phyloP scores from a whole-genome alignment of 2,113 vertebrate species.

The Globicephala melas region DNA sequence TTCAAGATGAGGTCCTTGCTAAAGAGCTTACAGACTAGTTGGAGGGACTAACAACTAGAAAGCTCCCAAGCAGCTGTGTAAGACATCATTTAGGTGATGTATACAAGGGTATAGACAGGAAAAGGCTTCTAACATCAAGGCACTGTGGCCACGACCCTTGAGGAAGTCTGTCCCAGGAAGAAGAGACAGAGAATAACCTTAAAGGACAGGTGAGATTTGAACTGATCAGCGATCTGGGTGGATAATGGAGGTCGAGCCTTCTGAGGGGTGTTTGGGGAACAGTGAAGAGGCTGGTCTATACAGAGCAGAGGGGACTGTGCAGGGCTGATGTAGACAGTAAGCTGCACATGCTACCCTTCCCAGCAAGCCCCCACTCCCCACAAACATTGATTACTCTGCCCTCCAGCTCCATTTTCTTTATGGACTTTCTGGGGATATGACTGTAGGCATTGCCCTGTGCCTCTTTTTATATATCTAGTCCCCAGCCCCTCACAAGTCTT shows the following conservation, averaged over 20 bases:
- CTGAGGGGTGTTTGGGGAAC: background rate
- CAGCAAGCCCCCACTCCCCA: background rate
- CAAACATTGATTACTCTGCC: background rate
- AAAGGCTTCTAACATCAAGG: background rate
- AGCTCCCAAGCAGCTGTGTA: background rate
- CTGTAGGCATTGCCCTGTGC: background rate
- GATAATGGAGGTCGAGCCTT: background rate
- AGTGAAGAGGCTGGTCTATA: background rate
- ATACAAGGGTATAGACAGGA: background rate
- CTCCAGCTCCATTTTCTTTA: background rate
- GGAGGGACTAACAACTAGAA: background rate
- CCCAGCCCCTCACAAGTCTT: background rate
- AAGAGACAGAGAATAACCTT: background rate
- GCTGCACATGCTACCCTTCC: background rate
- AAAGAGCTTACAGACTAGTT: background rate
- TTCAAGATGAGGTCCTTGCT: background rate
- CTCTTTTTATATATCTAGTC: background rate
- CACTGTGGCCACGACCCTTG: background rate
- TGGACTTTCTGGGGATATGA: background rate
- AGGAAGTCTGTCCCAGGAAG: background rate
- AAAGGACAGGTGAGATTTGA: background rate
- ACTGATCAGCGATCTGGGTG: background rate
- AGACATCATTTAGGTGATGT: background rate
- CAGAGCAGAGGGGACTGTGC: background rate
- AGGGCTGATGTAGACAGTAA: background rate